phyloP scores from a whole-genome alignment of 2,797 vertebrate genomes.

The Coendou prehensilis region DNA sequence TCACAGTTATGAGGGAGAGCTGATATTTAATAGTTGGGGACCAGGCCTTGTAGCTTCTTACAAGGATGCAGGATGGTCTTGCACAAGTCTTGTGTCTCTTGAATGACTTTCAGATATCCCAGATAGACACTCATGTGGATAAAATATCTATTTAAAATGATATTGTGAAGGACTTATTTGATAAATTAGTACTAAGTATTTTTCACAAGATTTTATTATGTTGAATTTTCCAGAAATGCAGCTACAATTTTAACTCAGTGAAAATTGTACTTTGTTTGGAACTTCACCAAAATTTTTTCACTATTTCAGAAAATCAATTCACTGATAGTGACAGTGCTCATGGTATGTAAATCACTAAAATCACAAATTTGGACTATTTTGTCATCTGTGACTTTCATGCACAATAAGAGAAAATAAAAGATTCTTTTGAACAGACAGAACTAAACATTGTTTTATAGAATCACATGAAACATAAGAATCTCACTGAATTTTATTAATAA shows the following conservation, averaged over 20 bases:
- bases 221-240: neutral
- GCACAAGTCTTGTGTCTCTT: neutral
- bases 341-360: neutral
- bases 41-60: neutral
- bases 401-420: slow-evolving; percentile 13
- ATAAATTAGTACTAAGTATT: neutral
- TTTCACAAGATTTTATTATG: neutral
- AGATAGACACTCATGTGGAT: neutral
- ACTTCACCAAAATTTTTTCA: neutral
- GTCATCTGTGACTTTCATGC: neutral
- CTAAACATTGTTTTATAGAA: neutral
- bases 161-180: neutral
- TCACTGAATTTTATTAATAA: slow-evolving; percentile 2
- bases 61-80: neutral
- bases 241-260: neutral
- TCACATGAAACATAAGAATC: neutral
- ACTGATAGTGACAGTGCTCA: neutral
- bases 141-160: slow-evolving; percentile 27
- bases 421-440: slow-evolving; percentile 14
- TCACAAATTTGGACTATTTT: neutral
- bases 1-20: neutral
- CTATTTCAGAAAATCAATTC: slow-evolving; percentile 37
- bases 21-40: neutral
- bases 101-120: neutral
- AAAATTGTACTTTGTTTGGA: neutral